Base-by-base conservation (phyloP, 2,888 invertebrate genomes). In the Dexiosoma caninum region DNA sequence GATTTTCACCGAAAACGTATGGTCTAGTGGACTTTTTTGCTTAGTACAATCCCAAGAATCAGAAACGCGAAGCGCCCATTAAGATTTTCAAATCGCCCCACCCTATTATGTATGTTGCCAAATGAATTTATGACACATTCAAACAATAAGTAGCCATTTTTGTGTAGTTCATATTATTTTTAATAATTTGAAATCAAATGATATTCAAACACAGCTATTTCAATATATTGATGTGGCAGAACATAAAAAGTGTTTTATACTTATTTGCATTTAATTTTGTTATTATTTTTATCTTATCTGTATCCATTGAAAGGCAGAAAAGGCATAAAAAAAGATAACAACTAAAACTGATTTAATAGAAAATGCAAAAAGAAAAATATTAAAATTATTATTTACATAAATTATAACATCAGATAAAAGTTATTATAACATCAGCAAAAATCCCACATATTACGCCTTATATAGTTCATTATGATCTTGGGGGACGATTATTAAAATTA, bases 221-320 rank as follows among this genome's bases (percentile, higher is more conserved):
- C 21, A 71, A 71, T 60, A 69, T 35, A 27, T n/a, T 6, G 3
- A 51, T 10, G 16, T 3, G 14, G 1, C 2, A 42, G 9, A 1
- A 59, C 10, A 27, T 16, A 27, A 7, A 27, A 27, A 27, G 27
- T 27, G 6, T 27, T 27, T 27, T 35, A 19, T n/a, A 67, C 14
- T 21, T 27, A 46, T 40, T 49, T 44, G n/a, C 8, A 8, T 44
- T 32, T 57, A 8, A 57, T 37, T 37, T 23, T 23, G 10, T 23
- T 16, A 40, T 37, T 23, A 69, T 35, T 53, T 16, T 75, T 79
- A 79, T 79, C 79, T 79, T 70, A 79, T 79, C 79, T 40, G 42
- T 64, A 60, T 60, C 55, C 37, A 64, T 75, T 75, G 35, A 70
- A 46, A 59, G 37, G 21, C 37, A 66, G 64, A 42, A 64, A 51